phyloP scores from a whole-genome alignment of 2,113 vertebrate genomes.

The Leucosticte australis region DNA sequence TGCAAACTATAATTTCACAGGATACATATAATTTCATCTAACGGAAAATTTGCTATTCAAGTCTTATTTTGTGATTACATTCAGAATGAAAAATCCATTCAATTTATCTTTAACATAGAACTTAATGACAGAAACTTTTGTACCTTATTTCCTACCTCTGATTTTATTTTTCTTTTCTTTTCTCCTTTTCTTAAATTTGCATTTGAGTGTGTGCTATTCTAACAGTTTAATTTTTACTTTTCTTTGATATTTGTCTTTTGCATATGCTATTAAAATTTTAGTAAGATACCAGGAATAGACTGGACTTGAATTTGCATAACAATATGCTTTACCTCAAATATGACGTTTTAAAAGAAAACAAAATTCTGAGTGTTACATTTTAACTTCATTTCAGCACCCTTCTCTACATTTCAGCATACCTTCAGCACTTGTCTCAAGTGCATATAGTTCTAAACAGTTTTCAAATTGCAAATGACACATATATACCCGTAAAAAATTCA shows the following conservation, averaged over 20 bases:
- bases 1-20: constrained; percentile 41
- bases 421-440: neutral
- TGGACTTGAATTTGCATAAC: neutral
- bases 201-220: neutral
- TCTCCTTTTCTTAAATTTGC: neutral
- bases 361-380: neutral
- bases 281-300: neutral
- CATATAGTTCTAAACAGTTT: neutral
- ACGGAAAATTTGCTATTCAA: neutral
- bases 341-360: neutral
- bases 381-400: neutral
- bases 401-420: neutral
- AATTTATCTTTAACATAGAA: neutral
- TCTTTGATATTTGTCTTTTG: neutral
- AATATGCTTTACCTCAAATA: neutral
- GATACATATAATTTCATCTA: constrained; percentile 18
- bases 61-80: neutral
- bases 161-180: neutral
- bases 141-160: neutral
- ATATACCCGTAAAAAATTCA: neutral
- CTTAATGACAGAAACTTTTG: neutral
- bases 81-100: neutral
- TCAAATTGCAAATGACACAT: neutral
- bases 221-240: neutral
- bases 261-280: neutral